phyloP scores from a whole-genome alignment of 2,113 vertebrate species.

The Larimichthys crocea region DNA sequence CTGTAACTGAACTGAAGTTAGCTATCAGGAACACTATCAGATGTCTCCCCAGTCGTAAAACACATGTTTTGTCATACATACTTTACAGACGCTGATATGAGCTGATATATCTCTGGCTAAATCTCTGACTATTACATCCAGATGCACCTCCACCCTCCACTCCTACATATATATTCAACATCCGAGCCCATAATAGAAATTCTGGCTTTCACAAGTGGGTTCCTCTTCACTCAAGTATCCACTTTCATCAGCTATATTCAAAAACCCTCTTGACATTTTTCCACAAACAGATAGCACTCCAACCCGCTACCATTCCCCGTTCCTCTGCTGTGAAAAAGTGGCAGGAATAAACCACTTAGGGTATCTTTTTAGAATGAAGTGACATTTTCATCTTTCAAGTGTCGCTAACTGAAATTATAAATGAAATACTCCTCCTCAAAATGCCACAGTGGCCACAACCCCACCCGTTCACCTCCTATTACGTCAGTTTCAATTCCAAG shows the following conservation, averaged over 20 bases:
- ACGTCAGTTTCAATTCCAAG: background rate
- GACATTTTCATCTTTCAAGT: constrained; percentile 71
- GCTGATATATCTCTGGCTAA: background rate
- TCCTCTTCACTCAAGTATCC: constrained; percentile 46
- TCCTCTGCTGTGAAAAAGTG: constrained; percentile 24
- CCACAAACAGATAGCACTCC: constrained; percentile 50
- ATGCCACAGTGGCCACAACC: constrained; percentile 44
- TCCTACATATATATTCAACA: constrained; percentile 1
- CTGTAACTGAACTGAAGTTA: background rate
- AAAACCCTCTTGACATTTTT: constrained; percentile 74
- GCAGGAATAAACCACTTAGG: constrained; percentile 33
- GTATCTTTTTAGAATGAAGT: constrained; percentile 43
- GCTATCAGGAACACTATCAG: background rate
- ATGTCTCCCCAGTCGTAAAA: too few species aligned
- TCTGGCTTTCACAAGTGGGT: constrained; percentile 31
- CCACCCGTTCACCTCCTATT: background rate
- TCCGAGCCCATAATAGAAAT: constrained; percentile 22
- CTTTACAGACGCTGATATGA: background rate
- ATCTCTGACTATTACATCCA: constrained; percentile 3
- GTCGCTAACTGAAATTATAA: constrained; percentile 48
- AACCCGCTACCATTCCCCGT: background rate
- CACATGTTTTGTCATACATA: background rate
- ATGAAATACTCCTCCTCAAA: constrained; percentile 44
- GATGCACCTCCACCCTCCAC: background rate
- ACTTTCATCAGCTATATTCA: constrained; percentile 57